phyloP scores from a whole-genome alignment of 1,140 invertebrate genomes.

The Drosophila jambulina region DNA sequence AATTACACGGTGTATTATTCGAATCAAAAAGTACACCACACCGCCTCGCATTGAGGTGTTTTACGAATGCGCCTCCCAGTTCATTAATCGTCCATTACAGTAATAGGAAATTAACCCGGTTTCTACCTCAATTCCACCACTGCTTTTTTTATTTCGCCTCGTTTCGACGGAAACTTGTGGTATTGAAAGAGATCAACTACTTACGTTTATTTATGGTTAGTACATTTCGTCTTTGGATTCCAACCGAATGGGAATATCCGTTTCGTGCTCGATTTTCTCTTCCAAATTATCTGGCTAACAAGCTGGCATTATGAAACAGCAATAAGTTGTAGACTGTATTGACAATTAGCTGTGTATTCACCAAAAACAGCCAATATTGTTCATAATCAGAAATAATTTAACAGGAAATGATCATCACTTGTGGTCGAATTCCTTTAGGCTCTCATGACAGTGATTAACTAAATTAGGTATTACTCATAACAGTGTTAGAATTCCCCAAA shows the following conservation, averaged over 20 bases:
- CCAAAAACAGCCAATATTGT: neutral
- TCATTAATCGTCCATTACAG: constrained; percentile 71
- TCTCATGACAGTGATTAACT: neutral
- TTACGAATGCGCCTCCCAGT: constrained; percentile 49
- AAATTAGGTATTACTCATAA: constrained; percentile 10
- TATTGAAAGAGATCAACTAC: constrained; percentile 61
- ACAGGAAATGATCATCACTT: constrained; percentile 6
- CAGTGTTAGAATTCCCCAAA: neutral
- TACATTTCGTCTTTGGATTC: constrained; percentile 44
- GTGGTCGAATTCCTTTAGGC: neutral
- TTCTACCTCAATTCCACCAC: constrained; percentile 41
- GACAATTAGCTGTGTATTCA: constrained; percentile 1
- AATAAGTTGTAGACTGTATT: constrained; percentile 2
- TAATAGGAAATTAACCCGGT: constrained; percentile 80
- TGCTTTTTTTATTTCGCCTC: constrained; percentile 18
- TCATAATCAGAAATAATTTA: neutral
- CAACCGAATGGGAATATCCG: constrained; percentile 59
- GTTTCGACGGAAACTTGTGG: constrained; percentile 51
- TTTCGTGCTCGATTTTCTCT: constrained; percentile 21
- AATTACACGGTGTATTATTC: constrained; percentile 42
- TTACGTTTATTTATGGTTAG: constrained; percentile 50
- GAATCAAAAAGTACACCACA: constrained; percentile 27
- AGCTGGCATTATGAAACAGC: constrained; percentile 3
- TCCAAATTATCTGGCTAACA: constrained; percentile 5
- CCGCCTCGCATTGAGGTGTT: constrained; percentile 45